Conservation (phyloP, 1,140 invertebrate genomes). For the Monomorium pharaonis region DNA sequence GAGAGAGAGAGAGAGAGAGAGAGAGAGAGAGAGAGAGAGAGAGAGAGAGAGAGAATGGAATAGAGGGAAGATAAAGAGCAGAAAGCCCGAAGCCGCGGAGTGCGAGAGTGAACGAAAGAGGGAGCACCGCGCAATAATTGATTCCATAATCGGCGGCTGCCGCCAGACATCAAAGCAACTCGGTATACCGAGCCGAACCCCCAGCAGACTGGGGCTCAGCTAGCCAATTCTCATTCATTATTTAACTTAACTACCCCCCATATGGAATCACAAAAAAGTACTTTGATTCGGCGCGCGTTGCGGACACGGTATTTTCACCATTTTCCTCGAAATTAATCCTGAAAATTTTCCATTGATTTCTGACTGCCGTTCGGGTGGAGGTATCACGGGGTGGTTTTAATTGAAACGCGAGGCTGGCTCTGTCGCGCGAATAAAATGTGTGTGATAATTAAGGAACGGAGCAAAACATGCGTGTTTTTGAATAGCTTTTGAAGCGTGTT, state of each 20-base stretch:
- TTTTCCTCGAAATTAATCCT: constrained; percentile 59
- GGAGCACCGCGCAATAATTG: constrained; percentile 74
- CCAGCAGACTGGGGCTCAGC: constrained; percentile 34
- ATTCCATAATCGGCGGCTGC: constrained; percentile 76
- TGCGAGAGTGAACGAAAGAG: constrained; percentile 50
- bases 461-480: constrained; percentile 1
- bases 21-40: constrained; percentile 44
- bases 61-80: neutral
- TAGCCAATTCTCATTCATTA: constrained; percentile 71
- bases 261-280: constrained; percentile 64
- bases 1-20: neutral
- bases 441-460: constrained; percentile 47
- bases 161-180: constrained; percentile 75
- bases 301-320: constrained; percentile 44
- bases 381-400: constrained; percentile 16
- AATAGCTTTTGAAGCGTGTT: constrained; percentile 38
- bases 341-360: constrained; percentile 59
- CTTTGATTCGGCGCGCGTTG: constrained; percentile 37
- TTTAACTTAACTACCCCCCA: constrained; percentile 68
- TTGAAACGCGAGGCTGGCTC: constrained; percentile 46
- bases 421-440: constrained; percentile 25
- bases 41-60: constrained; percentile 23
- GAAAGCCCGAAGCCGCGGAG: constrained; percentile 31
- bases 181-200: constrained; percentile 39
- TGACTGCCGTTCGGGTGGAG: constrained; percentile 16